These are phyloP conservation scores for Cottus gobio DNA, from an alignment of 2,113 vertebrate species.

Conservation along the genomic window DNA sequence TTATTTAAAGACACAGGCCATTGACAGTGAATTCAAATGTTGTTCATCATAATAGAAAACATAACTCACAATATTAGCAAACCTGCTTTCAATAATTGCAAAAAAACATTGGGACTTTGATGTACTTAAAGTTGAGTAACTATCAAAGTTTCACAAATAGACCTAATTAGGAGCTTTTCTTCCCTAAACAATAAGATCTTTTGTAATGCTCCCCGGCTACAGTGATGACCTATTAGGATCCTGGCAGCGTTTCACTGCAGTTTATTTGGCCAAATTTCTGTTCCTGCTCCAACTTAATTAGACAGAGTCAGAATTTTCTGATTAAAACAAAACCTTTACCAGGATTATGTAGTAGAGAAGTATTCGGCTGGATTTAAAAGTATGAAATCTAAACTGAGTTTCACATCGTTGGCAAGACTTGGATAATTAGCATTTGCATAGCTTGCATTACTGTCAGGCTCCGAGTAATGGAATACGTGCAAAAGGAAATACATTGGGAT, in stretches of 20 bases:
- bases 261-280: slow-evolving; percentile 51
- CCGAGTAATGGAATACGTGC: not conserved
- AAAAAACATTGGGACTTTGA: slow-evolving; percentile 3
- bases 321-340: slow-evolving; percentile 61
- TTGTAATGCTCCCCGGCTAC: slow-evolving; percentile 21
- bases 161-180: slow-evolving; percentile 48
- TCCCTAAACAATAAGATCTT: slow-evolving; percentile 28
- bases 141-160: slow-evolving; percentile 46
- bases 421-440: slow-evolving; percentile 31
- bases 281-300: slow-evolving; percentile 65
- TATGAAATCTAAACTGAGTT: slow-evolving; percentile 33
- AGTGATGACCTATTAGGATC: slow-evolving; percentile 25
- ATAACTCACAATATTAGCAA: not conserved
- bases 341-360: slow-evolving; percentile 40
- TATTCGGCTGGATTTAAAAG: slow-evolving; percentile 47
- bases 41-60: not conserved
- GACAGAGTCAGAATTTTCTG: slow-evolving; percentile 61
- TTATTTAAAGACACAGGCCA: not conserved
- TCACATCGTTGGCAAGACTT: slow-evolving; percentile 34
- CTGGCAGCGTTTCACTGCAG: slow-evolving; percentile 44
- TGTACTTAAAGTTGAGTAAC: slow-evolving; percentile 23
- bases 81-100: slow-evolving; percentile 7
- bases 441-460: not conserved
- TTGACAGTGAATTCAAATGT: not conserved
- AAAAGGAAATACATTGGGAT: not conserved